These are phyloP conservation scores for Myzus persicae DNA, from an alignment of 1,140 invertebrate species.

Conservation along the genomic window DNA sequence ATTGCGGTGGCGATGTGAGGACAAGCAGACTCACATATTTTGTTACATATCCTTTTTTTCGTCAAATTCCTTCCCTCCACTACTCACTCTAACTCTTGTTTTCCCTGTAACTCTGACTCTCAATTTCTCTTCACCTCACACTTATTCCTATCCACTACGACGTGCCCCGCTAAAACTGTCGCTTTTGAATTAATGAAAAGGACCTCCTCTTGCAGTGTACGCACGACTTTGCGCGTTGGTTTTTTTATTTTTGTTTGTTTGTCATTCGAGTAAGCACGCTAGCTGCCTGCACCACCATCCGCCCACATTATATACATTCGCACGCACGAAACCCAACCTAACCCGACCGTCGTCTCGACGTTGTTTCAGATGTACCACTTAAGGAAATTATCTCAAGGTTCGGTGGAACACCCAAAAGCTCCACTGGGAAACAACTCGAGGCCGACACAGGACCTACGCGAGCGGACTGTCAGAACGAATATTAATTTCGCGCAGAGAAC, in stretches of 20 bases:
- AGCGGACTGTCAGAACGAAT: slow-evolving; percentile 93
- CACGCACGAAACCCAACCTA: background rate
- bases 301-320: background rate
- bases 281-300: background rate
- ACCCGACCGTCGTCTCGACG: background rate
- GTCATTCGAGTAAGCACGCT: background rate
- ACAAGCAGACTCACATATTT: background rate
- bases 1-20: background rate
- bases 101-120: background rate
- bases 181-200: background rate
- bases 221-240: background rate
- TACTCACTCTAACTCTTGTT: background rate
- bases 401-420: slow-evolving; percentile 82
- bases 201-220: background rate
- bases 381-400: slow-evolving; percentile 86
- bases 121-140: background rate
- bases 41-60: background rate
- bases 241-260: background rate
- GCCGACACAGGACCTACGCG: slow-evolving; percentile 86
- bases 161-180: background rate
- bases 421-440: slow-evolving; percentile 93
- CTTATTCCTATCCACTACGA: background rate
- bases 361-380: slow-evolving; percentile 80
- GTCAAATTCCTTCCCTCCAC: background rate
- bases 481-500: slow-evolving; percentile 83